Base-by-base conservation (phyloP, 2,888 invertebrate species). In the Dascillus cervinus region DNA sequence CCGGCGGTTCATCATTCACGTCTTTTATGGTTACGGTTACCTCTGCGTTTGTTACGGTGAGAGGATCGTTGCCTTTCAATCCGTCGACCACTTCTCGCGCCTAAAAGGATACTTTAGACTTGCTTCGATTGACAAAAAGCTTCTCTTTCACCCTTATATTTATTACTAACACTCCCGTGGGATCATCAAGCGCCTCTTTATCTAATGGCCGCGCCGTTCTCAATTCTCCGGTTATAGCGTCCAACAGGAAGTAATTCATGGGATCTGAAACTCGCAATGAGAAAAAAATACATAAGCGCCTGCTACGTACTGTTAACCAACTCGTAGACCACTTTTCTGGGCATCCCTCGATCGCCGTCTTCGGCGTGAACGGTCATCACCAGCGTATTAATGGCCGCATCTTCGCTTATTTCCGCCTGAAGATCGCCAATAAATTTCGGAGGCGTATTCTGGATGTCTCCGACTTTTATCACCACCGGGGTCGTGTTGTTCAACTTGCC, bases 1-100 rank as follows among this genome's bases (percentile, higher is more conserved):
- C 70, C 0, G 91, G 91, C 0, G 88, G 82, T 45, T 88, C 88
- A 56, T 91, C 91, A 60, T 91, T 91, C 1, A 90, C 86, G 58
- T 91, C 91, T 49, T 80, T 79, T 46, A 91, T 84, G 21, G 85
- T 88, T 28, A 92, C 76, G 1, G 84, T 84, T 5, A 84, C 81
- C 32, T 81, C 79, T 1, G 85, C 79, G 1, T 73, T 71, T 1
- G 84, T 74, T 2, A 77, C 75, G 0, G 86, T 82, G 29, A 78
- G 60, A 2, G 77, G 66, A 41, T 84, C 81, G 46, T 77, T 73
- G 3, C 79, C 68, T 1, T 81, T 79, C 0, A 70, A 64, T 0
- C 83, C 86, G 56, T 85, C 77, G 1, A 85, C 75, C 37, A 88
- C 48, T 65, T 90, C 90, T 24, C 80, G 75, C 0, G 88, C 89